Percentiles rank a stretch among this genome's conserved stretches.
Conservation (phyloP, 2,113 vertebrate genomes). For the Eubucco bourcierii region DNA sequence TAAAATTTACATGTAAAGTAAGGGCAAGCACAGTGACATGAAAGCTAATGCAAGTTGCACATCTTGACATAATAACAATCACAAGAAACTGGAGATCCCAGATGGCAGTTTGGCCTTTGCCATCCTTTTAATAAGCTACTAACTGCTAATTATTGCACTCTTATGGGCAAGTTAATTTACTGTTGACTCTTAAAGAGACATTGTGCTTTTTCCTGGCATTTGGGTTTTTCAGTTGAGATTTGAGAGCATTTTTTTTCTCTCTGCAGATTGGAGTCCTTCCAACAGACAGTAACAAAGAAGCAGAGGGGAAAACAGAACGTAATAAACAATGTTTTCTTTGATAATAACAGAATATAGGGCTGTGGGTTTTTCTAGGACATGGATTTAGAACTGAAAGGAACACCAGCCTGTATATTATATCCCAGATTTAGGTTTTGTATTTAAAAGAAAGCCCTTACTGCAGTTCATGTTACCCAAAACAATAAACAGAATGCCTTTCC, state of each 20-base stretch:
- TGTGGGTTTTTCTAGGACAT: not conserved
- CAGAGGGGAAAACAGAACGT: conserved; percentile 13
- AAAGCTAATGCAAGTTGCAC: conserved; percentile 79
- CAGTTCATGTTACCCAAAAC: not conserved
- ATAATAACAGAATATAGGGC: not conserved
- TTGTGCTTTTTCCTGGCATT: conserved; percentile 60
- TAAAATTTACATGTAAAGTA: conserved; percentile 79
- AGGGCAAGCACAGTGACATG: conserved; percentile 75
- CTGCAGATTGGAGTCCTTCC: conserved; percentile 47
- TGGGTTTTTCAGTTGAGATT: conserved; percentile 50
- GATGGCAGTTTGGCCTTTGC: conserved; percentile 87
- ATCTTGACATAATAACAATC: conserved; percentile 83
- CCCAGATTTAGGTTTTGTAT: not conserved
- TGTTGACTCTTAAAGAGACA: conserved; percentile 84
- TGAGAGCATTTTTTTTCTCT: not conserved
- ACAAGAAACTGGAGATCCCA: conserved; percentile 81
- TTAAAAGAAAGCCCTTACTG: not conserved
- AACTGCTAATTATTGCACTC: conserved; percentile 86
- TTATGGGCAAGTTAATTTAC: conserved; percentile 85
- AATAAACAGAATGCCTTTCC: not conserved
- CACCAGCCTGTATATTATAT: not conserved
- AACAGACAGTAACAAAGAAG: conserved; percentile 24
- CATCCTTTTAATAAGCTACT: conserved; percentile 88
- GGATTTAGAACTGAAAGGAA: not conserved
- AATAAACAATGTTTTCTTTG: conserved; percentile 26